Base-by-base conservation (phyloP, 2,113 vertebrate genomes). In the Gavia stellata region DNA sequence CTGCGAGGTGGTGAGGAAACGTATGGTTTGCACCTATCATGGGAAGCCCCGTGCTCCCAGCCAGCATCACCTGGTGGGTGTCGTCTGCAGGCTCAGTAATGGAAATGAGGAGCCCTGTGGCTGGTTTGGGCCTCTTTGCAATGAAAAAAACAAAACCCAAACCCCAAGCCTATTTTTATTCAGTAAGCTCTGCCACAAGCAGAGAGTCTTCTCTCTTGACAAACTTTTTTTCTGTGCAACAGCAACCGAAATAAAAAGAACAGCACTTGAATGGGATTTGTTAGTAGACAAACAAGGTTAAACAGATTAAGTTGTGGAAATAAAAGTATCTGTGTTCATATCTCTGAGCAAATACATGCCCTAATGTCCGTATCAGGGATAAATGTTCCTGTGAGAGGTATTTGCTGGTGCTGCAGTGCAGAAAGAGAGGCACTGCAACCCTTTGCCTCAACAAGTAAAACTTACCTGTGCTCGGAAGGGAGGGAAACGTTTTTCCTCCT, bases 271-370 rank as follows among this genome's bases (percentile, higher is more conserved):
- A 78, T 86, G 44, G 63, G 19, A 65, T 86, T 95, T 92, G 67
- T 74, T 88, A 86, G 55, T 44, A 81, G 59, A 53, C 38, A 90
- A 94, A 74, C 63, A 96, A 90, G 75, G 90, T 90, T 92, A 92
- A 92, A 86, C 31, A 74, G 86, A 75, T 90, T 88, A 88, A 83
- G 21, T 55, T 72, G 36, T 91, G 61, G 56, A 93, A 96, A 86
- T 55, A 67, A 29, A 94, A 67, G 52, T 53, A 55, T 86, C 24
- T 2, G 26, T 84, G 82, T 74, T 95, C 31, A 8, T 78, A 63
- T 86, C 50, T 83, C 28, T 2, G 13, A 93, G 34, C 19, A 86
- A 84, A 81, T 81, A 88, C 34, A 79, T 74, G 47, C 44, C 83
- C 72, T 52, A 79, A 72, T 74, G 52, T 40, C 75, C 1, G 0